These are phyloP conservation scores for Antedon bifida DNA, from an alignment of 35 echinoderm and acorn worm genomes.

Conservation along the genomic window DNA sequence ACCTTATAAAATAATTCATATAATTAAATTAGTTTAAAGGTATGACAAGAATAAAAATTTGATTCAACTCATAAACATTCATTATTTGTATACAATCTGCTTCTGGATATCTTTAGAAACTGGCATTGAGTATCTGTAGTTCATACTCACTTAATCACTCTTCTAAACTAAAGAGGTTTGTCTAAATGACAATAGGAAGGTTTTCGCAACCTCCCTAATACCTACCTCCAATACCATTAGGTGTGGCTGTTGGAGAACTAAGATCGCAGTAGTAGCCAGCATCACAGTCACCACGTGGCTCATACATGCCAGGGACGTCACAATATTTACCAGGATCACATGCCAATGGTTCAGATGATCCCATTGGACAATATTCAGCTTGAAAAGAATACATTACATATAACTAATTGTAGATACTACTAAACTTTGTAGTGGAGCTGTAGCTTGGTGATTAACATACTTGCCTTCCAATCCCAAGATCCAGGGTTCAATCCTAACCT, in stretches of 20 bases:
- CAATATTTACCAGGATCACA: constrained; percentile 83
- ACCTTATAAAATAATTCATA: constrained; percentile 24
- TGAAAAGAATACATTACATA: constrained; percentile 4
- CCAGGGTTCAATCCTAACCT: too few relatives aligned
- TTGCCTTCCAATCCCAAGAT: too few relatives aligned
- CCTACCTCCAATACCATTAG: constrained; percentile 58
- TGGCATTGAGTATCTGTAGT: too few relatives aligned
- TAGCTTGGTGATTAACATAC: too few relatives aligned
- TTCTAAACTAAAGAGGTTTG: too few relatives aligned
- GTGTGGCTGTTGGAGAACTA: constrained; percentile 46
- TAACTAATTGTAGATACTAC: background rate
- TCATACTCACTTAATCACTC: too few relatives aligned
- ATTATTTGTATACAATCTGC: too few relatives aligned
- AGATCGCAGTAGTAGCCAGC: constrained; percentile 68
- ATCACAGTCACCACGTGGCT: constrained; percentile 36
- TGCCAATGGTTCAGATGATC: constrained; percentile 32
- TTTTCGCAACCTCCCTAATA: background rate
- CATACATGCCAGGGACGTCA: constrained; percentile 22
- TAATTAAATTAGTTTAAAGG: background rate
- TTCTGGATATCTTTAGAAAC: too few relatives aligned
- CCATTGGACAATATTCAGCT: constrained; percentile 84
- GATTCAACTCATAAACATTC: background rate
- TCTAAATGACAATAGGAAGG: too few relatives aligned
- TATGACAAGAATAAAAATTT: background rate
- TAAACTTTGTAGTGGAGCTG: too few relatives aligned